Evolutionary conservation across 2,113 vertebrate species (phyloP).

Genomic region (Petrocephalus microphthalmus): DNA sequence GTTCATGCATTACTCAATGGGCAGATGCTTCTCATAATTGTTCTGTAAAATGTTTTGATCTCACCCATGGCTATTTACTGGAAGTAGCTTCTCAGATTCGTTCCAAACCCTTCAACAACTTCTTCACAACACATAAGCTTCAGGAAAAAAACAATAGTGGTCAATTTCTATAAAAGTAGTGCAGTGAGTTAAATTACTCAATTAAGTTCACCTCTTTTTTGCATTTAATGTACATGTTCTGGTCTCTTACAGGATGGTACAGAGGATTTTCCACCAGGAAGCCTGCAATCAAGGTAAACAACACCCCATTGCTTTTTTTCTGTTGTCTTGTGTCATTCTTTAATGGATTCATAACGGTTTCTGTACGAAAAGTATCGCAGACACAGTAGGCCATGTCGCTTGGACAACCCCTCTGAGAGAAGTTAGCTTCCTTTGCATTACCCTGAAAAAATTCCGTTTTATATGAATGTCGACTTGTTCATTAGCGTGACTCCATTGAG

Average conservation of each 20-base stretch:
- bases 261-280: constrained; percentile 85
- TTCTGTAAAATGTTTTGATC: not conserved
- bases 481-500: not conserved
- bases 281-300: constrained; percentile 80
- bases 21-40: not conserved
- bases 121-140: not conserved
- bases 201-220: not conserved
- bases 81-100: not conserved
- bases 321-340: not conserved
- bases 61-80: not conserved
- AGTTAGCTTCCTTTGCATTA: not conserved
- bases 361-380: not conserved
- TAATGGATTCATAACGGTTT: not conserved
- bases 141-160: not conserved
- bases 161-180: not conserved
- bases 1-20: not conserved
- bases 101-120: not conserved
- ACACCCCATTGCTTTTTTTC: not conserved
- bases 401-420: not conserved
- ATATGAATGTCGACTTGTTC: not conserved
- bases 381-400: not conserved
- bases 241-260: constrained; percentile 82
- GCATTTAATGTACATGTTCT: constrained; percentile 23
- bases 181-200: not conserved
- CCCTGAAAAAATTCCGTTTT: not conserved